These are phyloP conservation scores for Harpagifer antarcticus DNA, from an alignment of 2,797 vertebrate species.

Conservation along the genomic window DNA sequence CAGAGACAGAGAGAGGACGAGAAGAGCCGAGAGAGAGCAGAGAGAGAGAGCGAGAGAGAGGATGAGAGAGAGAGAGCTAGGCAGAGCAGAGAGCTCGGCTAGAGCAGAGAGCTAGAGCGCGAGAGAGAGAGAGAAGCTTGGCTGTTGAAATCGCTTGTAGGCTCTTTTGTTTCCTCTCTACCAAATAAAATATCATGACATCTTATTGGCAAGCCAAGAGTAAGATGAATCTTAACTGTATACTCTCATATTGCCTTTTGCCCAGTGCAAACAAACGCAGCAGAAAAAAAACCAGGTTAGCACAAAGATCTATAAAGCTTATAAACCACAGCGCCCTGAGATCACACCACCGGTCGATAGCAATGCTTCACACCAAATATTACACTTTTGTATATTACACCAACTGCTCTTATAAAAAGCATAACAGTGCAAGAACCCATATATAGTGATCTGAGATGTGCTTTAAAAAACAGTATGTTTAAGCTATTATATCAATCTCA, in stretches of 20 bases:
- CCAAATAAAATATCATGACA: slow-evolving; percentile 48
- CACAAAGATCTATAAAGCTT: slow-evolving; percentile 41
- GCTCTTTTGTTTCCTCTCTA: slow-evolving; percentile 42
- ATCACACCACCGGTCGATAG: slow-evolving; percentile 17
- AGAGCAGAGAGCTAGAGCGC: too few species aligned
- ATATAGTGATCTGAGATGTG: neutral
- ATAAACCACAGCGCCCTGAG: slow-evolving; percentile 34
- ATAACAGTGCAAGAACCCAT: neutral
- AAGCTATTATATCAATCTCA: too few species aligned
- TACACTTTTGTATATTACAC: slow-evolving; percentile 5
- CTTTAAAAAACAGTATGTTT: neutral
- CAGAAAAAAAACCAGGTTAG: slow-evolving; percentile 35
- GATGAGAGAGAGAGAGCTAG: too few species aligned
- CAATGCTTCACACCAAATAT: slow-evolving; percentile 24
- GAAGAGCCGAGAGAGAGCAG: too few species aligned
- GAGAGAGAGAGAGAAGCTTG: slow-evolving; percentile 16
- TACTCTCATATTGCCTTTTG: slow-evolving; percentile 45
- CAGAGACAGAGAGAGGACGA: neutral
- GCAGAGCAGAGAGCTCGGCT: too few species aligned
- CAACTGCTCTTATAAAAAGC: neutral
- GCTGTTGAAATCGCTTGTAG: slow-evolving; percentile 42
- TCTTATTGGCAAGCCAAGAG: slow-evolving; percentile 19
- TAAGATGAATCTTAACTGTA: slow-evolving; percentile 42
- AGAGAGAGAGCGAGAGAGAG: too few species aligned
- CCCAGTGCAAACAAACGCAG: slow-evolving; percentile 26